phyloP scores from a whole-genome alignment of 2,797 vertebrate genomes.

The Acanthiza pusilla region DNA sequence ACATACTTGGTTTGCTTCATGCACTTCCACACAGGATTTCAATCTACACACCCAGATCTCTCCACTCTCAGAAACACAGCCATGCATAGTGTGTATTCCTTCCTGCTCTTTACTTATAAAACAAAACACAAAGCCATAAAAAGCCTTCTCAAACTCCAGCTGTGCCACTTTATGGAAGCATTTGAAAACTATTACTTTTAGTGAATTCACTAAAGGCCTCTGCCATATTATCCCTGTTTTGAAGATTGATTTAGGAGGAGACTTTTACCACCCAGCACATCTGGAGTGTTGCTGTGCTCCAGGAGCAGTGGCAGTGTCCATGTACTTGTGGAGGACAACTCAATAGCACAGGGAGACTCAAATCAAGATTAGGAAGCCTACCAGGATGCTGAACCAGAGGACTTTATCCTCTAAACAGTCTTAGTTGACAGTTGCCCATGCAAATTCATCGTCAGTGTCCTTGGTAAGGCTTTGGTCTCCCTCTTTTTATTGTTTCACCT shows the following conservation, averaged over 20 bases:
- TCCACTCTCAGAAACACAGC: background rate
- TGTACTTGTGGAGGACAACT: background rate
- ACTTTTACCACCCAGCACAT: background rate
- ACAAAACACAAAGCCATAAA: conserved; percentile 42
- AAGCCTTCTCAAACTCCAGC: conserved; percentile 28
- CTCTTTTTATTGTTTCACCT: background rate
- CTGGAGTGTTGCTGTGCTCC: background rate
- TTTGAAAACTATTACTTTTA: conserved; percentile 53
- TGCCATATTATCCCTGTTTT: background rate
- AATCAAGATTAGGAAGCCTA: background rate
- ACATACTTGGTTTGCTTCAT: conserved; percentile 1
- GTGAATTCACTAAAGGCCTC: background rate
- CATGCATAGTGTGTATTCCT: background rate
- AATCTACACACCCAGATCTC: background rate
- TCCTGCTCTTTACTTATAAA: conserved; percentile 22
- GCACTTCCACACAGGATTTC: conserved; percentile 23
- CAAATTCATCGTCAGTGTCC: background rate
- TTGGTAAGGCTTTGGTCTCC: background rate
- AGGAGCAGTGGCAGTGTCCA: background rate
- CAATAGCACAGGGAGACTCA: background rate
- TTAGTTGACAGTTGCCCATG: background rate
- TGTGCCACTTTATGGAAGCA: conserved; percentile 40
- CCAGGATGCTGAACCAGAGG: background rate
- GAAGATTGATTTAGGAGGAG: conserved; percentile 12
- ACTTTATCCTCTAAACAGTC: background rate